Conservation (phyloP, 2,888 invertebrate genomes). For the Epinotia ramella region DNA sequence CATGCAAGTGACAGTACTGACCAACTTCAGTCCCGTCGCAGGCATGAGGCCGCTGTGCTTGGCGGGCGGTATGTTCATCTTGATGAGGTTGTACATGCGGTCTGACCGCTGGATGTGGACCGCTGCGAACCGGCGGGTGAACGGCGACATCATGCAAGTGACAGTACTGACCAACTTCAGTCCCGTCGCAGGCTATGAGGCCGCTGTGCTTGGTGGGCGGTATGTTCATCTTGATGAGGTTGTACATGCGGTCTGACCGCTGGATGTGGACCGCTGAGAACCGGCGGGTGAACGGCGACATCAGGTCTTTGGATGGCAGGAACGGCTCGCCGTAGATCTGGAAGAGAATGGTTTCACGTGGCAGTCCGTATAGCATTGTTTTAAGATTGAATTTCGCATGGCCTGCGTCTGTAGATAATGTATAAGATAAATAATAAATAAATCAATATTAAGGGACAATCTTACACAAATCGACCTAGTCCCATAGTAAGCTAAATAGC, state of each 20-base stretch:
- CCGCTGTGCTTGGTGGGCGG: conserved; percentile 47
- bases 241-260: conserved; percentile 62
- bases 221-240: conserved; percentile 59
- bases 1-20: conserved; percentile 42
- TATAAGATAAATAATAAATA: too few species aligned
- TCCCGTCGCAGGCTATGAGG: conserved; percentile 61
- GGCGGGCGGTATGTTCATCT: conserved; percentile 52
- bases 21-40: conserved; percentile 61
- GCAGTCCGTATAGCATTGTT: too few species aligned
- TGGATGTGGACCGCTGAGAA: conserved; percentile 47
- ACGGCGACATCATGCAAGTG: too few species aligned
- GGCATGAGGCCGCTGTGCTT: conserved; percentile 52
- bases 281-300: conserved; percentile 55
- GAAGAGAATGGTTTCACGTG: neutral
- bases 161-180: conserved; percentile 54
- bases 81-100: conserved; percentile 63
- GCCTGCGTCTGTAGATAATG: too few species aligned
- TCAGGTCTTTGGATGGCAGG: conserved; percentile 59
- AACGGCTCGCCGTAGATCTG: conserved; percentile 74
- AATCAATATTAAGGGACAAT: too few species aligned
- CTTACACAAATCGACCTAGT: too few species aligned
- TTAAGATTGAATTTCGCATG: too few species aligned
- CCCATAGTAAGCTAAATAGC: too few species aligned
- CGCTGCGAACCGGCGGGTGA: conserved; percentile 7
- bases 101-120: conserved; percentile 52